Evolutionary conservation across 2,113 vertebrate species (phyloP).

Genomic region (Zosterops pallidus): DNA sequence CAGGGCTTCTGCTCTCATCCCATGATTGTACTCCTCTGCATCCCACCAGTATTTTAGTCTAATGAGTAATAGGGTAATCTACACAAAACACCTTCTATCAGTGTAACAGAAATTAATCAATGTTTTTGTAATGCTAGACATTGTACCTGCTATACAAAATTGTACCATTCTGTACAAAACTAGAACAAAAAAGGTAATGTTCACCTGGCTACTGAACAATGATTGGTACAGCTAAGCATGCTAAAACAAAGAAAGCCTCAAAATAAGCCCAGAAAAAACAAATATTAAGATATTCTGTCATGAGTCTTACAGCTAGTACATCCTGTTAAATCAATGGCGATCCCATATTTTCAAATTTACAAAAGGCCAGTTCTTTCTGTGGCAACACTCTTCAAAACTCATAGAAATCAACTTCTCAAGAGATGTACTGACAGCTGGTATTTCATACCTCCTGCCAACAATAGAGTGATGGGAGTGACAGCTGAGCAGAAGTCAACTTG

Average conservation of each 20-base stretch:
- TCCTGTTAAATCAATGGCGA: not conserved
- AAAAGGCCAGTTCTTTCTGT: not conserved
- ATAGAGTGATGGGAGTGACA: fast-evolving
- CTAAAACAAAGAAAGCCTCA: not conserved
- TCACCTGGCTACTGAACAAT: not conserved
- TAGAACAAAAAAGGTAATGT: not conserved
- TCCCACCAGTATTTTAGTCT: not conserved
- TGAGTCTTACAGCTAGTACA: not conserved
- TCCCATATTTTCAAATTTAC: not conserved
- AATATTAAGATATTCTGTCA: not conserved
- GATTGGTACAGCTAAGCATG: not conserved
- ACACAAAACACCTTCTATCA: not conserved
- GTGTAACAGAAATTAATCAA: not conserved
- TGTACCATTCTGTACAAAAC: not conserved
- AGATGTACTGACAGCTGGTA: not conserved
- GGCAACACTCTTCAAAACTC: not conserved
- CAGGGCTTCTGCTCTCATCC: not conserved
- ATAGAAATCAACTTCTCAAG: not conserved
- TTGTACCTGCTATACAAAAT: not conserved
- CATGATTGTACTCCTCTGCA: not conserved
- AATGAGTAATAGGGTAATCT: not conserved
- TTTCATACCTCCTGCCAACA: not conserved
- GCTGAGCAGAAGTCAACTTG: not conserved
- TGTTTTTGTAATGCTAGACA: not conserved
- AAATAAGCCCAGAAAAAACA: not conserved